These are phyloP conservation scores for Metridium senile DNA, from an alignment of 92 coral and sea anemone species.

Conservation along the genomic window DNA sequence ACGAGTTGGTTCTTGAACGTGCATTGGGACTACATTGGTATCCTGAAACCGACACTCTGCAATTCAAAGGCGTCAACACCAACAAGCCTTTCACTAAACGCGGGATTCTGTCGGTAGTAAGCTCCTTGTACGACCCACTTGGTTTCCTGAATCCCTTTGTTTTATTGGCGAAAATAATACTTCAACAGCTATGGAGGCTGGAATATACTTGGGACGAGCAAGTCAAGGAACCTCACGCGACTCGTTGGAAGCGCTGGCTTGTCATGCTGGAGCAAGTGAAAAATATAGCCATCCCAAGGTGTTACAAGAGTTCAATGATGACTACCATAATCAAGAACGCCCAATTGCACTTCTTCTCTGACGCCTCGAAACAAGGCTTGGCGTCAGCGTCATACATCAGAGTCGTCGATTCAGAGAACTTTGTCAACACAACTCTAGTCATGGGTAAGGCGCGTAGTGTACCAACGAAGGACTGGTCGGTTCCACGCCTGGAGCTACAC, in stretches of 20 bases:
- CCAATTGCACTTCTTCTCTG: slow-evolving; percentile 13
- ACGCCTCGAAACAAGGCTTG: neutral
- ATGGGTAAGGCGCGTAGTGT: slow-evolving; percentile 14
- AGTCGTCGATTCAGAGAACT: neutral
- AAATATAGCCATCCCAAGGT: slow-evolving; percentile 24
- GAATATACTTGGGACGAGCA: slow-evolving; percentile 35
- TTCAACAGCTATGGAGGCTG: slow-evolving; percentile 29
- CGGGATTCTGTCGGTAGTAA: no score
- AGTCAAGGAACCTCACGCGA: slow-evolving; percentile 8
- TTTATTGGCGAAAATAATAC: slow-evolving; percentile 1
- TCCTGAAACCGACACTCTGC: slow-evolving; percentile 23
- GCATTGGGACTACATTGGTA: slow-evolving; percentile 21
- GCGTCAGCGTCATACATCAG: slow-evolving; percentile 8
- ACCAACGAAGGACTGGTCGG: slow-evolving; percentile 2
- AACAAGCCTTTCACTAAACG: no score
- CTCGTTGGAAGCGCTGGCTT: slow-evolving; percentile 24
- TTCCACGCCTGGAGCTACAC: slow-evolving; percentile 17
- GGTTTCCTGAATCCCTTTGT: slow-evolving; percentile 17
- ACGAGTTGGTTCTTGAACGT: slow-evolving; percentile 13
- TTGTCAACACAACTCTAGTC: neutral
- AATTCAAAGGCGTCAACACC: slow-evolving; percentile 20
- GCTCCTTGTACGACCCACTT: neutral
- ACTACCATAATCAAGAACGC: neutral
- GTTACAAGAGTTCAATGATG: slow-evolving; percentile 2
- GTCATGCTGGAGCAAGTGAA: slow-evolving; percentile 11